Percentiles rank a stretch among this genome's conserved stretches.
Evolutionary conservation across 2,113 vertebrate genomes (phyloP).

Genomic region (Chrysochloris asiatica): DNA sequence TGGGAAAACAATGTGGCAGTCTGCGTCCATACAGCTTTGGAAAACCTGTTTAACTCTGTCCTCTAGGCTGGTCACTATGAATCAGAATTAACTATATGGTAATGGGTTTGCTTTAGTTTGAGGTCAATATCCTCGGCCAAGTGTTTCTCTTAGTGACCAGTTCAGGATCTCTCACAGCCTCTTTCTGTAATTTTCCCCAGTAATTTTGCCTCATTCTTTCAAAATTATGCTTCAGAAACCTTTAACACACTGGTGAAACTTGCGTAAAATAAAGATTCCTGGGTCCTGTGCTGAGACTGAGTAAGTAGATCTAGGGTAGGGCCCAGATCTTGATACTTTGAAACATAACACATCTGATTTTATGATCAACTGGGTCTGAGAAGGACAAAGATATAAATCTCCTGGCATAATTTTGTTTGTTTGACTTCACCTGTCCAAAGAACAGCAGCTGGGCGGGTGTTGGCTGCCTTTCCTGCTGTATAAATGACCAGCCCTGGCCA

Average conservation of each 20-base stretch:
- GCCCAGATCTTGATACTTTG: neutral
- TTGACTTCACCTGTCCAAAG: slow-evolving; percentile 38
- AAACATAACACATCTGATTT: slow-evolving; percentile 2
- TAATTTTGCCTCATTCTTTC: neutral
- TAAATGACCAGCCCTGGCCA: neutral
- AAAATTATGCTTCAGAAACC: neutral
- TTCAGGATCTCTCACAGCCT: neutral
- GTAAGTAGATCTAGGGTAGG: neutral
- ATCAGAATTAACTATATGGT: neutral
- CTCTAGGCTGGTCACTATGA: neutral
- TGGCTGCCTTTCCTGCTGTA: neutral
- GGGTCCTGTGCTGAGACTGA: neutral
- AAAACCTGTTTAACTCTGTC: neutral
- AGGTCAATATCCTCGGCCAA: neutral
- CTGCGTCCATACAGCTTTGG: neutral
- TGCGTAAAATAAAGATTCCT: neutral
- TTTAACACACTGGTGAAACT: neutral
- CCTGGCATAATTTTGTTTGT: slow-evolving; percentile 18
- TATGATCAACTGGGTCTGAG: slow-evolving; percentile 35
- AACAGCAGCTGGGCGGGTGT: neutral
- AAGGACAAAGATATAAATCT: slow-evolving; percentile 43
- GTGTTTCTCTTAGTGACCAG: neutral
- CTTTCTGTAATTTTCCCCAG: neutral
- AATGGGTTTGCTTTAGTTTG: neutral
- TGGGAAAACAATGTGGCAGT: neutral